Evolutionary conservation across 2,113 vertebrate species (phyloP), one percentile per base, ranked within the genome.

Genomic region (Tretioscincus oriximinensis): DNA sequence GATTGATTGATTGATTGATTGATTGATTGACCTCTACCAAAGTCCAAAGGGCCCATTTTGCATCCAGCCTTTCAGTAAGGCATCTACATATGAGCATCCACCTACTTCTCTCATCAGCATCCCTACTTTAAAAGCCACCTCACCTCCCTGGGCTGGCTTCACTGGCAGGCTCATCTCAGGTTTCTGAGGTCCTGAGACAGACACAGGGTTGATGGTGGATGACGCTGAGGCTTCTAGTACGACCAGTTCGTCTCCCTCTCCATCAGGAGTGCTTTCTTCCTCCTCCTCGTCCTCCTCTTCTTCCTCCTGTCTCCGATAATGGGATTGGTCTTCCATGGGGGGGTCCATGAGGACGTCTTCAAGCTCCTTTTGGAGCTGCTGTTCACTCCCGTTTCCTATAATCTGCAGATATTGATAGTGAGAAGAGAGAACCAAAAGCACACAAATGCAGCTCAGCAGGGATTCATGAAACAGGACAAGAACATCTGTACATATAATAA

Each of bases 311-410:
- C 95, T 94, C 22, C 85, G 90, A 22, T 91, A 84, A 86, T 87
- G 87, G 78, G 93, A 83, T 75, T 90, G 94, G 83, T 97, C 97
- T n/a, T 97, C 96, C 86, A 97, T 76, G 12, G 96, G 98, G 14
- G 98, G 96, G 87, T 99, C 98, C 98, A 99, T 99, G 90, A 99
- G 96, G 85, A 99, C 96, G 90, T 99, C 98, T 78, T 98, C 98
- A 41, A 99, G 94, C 85, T 99, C 98, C 86, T 95, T 96, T 91
- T 96, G 97, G 76, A 99, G 96, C 93, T 99, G 96, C 95, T 99
- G 98, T 80, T 99, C 98, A 80, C 98, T 99, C 88, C 98, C 98
- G 96, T 99, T 99, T 77, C 98, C 98, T 92, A 98, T 96, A 83
- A 99, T 99, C 98, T 99, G 87, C 63, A 81, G 83, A 93, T 90